Base-by-base conservation (phyloP, 2,113 vertebrate genomes). In the Orthochromis indermauri region DNA sequence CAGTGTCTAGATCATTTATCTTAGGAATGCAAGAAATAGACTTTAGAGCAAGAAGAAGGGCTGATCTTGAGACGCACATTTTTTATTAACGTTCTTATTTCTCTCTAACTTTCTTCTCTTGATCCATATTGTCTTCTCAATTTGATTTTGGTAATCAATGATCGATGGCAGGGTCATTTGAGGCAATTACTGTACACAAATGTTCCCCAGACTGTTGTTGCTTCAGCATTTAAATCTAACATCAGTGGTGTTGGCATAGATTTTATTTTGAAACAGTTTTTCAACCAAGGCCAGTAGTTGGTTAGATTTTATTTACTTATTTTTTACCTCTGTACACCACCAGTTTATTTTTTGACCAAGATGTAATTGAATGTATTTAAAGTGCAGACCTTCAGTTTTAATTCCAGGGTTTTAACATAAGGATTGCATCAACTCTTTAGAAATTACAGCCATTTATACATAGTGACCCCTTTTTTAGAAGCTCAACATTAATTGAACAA, bases 161-260 rank as follows among this genome's bases (percentile, higher is more conserved):
- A 71, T 71, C 1, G 8, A 45, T 10, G 14, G 24, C 0, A 1
- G 5, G 8, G 42, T 47, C 6, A 45, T 45, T 26, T 1, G 14
- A 71, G n/a, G 24, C 14, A 76, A 28, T 0, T 76, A 76, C 6
- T 76, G 14, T 28, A 76, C 14, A 28, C 13, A 47, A 76, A 47
- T 10, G 14, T 47, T 1, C 68, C 68, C 9, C 10, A 9, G n/a
- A 24, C 2, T 24, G 11, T 17, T 73, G 40, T 17, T 47, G 40
- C 1, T 26, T 26, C 21, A 47, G 35, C 63, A 21, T 68, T 68
- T 24, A 73, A 45, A 26, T 73, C 14, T 47, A 17, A 76, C 9
- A 3, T 76, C 40, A 28, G 21, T 11, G 1, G 17, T 76, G 40
- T 47, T 47, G 40, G 40, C 68, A 42, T 26, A 47, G 6, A 26